Evolutionary conservation across 2,888 invertebrate genomes (phyloP).

Genomic region (Diadegma fenestrale): DNA sequence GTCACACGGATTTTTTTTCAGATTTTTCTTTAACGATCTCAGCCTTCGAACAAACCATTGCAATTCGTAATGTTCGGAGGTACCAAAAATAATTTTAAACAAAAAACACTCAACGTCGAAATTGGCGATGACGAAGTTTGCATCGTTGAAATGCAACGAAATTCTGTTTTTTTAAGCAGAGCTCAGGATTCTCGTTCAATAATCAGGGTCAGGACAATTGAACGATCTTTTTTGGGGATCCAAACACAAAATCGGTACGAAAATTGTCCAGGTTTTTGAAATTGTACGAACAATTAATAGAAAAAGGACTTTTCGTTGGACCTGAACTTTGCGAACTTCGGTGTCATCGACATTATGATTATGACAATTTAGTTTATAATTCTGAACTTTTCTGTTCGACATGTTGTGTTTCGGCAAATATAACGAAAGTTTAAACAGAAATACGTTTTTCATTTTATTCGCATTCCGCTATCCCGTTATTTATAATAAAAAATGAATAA

Average conservation of each 20-base stretch:
- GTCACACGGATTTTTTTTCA: not conserved
- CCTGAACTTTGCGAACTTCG: too few species aligned
- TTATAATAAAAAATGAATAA: not conserved
- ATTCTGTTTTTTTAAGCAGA: too few species aligned
- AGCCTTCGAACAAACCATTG: not conserved
- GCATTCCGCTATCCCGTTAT: not conserved
- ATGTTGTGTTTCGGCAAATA: not conserved
- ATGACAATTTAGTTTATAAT: not conserved
- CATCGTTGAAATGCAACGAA: too few species aligned
- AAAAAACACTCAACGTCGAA: not conserved
- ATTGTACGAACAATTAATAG: too few species aligned
- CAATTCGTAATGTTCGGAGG: not conserved
- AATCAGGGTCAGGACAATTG: too few species aligned
- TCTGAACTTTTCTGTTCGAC: not conserved
- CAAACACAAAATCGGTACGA: too few species aligned
- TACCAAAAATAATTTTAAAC: not conserved
- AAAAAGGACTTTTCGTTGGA: too few species aligned
- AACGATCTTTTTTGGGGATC: too few species aligned
- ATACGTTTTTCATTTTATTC: not conserved
- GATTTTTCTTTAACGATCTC: constrained; percentile 9
- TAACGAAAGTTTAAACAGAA: not conserved
- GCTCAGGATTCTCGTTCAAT: too few species aligned
- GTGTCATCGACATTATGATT: not conserved
- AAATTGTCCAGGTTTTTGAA: too few species aligned
- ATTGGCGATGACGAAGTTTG: too few species aligned